A percentile compares a stretch with the other conserved stretches of the same genome.
Evolutionary conservation across 1,140 invertebrate species (phyloP).

Genomic region (Berghia stephanieae): DNA sequence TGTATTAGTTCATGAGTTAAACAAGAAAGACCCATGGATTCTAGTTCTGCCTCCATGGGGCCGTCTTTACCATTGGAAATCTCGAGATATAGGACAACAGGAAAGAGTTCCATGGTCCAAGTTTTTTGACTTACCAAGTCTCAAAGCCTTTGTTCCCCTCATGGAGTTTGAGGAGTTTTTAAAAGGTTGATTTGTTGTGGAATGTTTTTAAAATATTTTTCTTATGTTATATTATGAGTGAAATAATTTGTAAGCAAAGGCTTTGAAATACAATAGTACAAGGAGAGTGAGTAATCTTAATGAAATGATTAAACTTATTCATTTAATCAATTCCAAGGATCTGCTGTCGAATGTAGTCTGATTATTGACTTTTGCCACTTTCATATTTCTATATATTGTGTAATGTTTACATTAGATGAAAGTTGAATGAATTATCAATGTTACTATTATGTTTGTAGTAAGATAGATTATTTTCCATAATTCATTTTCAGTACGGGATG

Average conservation of each 20-base stretch:
- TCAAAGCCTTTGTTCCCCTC: slow-evolving; percentile 83
- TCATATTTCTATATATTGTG: neutral
- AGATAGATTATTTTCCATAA: neutral
- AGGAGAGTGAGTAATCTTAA: too few relatives aligned
- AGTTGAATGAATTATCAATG: neutral
- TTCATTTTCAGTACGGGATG: slow-evolving; percentile 33
- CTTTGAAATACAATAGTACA: too few relatives aligned
- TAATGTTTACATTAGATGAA: neutral
- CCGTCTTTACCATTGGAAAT: slow-evolving; percentile 89
- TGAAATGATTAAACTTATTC: too few relatives aligned
- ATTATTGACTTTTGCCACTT: neutral
- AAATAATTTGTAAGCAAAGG: too few relatives aligned
- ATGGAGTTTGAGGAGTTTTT: slow-evolving; percentile 89
- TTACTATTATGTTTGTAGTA: slow-evolving; percentile 9
- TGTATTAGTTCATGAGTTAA: slow-evolving; percentile 77
- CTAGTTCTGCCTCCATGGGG: slow-evolving; percentile 88
- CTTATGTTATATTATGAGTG: too few relatives aligned
- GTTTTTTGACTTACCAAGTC: slow-evolving; percentile 88
- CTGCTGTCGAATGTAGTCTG: neutral
- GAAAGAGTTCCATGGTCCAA: slow-evolving; percentile 77
- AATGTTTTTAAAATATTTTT: neutral
- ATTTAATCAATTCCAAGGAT: neutral
- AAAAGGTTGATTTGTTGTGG: slow-evolving; percentile 46
- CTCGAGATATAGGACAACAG: slow-evolving; percentile 69
- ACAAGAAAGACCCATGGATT: slow-evolving; percentile 69